A percentile compares a stretch with the other conserved stretches of the same genome.
Evolutionary conservation across 2,113 vertebrate species (phyloP).

Genomic region (Microtus ochrogaster): DNA sequence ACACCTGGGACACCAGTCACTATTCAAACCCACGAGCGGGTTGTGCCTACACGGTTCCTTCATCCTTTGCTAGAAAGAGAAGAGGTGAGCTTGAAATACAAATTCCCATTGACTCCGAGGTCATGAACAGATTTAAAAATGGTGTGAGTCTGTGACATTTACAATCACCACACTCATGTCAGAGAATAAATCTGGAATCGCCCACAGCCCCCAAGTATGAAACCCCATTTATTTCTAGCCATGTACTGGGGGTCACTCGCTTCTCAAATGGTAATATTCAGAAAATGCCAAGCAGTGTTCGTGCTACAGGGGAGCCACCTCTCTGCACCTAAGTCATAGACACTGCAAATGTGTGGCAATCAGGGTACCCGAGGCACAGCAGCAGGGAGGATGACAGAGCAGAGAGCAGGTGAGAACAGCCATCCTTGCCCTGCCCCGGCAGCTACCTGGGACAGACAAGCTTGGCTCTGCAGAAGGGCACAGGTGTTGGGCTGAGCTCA

Average conservation of each 20-base stretch:
- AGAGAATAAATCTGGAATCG: conserved; percentile 6
- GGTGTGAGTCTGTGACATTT: conserved; percentile 47
- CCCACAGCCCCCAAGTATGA: background rate
- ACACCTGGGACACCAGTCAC: background rate
- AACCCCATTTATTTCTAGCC: background rate
- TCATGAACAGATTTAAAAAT: conserved; percentile 35
- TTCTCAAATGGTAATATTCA: background rate
- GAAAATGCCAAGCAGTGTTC: rapidly evolving
- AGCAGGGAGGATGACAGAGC: background rate
- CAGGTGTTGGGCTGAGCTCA: conserved; percentile 7
- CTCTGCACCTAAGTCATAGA: background rate
- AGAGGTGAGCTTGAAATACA: conserved; percentile 36
- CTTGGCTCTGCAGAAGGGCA: background rate
- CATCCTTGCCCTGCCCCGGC: background rate
- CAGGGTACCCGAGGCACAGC: background rate
- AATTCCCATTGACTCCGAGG: conserved; percentile 60
- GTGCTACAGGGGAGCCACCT: background rate
- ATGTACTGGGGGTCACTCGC: rapidly evolving
- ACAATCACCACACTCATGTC: conserved; percentile 33
- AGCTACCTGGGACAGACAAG: background rate
- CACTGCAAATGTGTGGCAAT: background rate
- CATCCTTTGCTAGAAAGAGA: conserved; percentile 19
- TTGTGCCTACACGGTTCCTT: background rate
- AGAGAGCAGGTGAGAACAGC: background rate
- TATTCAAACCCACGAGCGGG: background rate